Percentiles rank a stretch among this genome's conserved stretches.
Conservation (phyloP, 1,140 invertebrate species). For the Lasaia peninsularis region DNA sequence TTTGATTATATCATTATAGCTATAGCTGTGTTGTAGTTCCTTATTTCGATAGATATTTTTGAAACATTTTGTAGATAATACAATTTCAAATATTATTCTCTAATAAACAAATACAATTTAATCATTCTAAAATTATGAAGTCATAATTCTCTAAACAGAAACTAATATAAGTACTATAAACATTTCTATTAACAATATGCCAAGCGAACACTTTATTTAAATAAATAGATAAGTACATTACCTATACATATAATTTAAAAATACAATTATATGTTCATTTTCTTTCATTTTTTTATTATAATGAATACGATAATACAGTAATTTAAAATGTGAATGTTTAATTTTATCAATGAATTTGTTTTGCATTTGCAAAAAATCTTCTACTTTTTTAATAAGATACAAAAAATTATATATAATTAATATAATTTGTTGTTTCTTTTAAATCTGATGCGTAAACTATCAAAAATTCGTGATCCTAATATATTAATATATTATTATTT, state of each 20-base stretch:
- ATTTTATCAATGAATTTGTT: background rate
- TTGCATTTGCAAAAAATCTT: background rate
- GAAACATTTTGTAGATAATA: background rate
- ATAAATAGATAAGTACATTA: background rate
- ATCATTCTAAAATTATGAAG: background rate
- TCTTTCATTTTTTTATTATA: background rate
- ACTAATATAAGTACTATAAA: background rate
- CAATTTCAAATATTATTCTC: background rate
- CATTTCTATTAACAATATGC: background rate
- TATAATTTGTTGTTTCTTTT: background rate
- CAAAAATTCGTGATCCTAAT: slow-evolving; percentile 8
- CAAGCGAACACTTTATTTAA: background rate
- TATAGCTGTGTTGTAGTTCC: background rate
- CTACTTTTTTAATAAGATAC: background rate
- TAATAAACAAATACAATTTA: background rate
- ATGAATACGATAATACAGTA: background rate
- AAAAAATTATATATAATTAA: background rate
- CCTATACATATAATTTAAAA: background rate
- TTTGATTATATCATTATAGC: background rate
- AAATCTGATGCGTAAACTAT: background rate
- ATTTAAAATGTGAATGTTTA: background rate
- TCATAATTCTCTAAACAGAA: background rate
- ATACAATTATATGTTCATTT: background rate
- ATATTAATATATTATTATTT: background rate
- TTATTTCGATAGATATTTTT: background rate